Evolutionary conservation across 2,797 vertebrate genomes (phyloP).

Genomic region (Peromyscus melanophrys): DNA sequence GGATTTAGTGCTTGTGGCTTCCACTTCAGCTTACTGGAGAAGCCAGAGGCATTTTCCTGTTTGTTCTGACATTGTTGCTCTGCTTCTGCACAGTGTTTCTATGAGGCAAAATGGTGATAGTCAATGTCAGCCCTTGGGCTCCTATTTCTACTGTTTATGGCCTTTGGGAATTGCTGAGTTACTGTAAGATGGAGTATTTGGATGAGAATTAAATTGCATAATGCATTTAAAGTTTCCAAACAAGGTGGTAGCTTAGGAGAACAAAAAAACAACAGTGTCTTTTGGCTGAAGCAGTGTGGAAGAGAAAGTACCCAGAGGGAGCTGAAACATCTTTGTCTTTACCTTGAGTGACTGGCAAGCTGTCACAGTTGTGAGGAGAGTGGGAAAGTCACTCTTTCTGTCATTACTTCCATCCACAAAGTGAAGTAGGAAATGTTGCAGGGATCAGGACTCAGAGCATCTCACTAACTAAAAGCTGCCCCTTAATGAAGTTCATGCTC

Average conservation of each 20-base stretch:
- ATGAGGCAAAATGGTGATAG: neutral
- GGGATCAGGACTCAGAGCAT: neutral
- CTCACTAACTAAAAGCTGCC: neutral
- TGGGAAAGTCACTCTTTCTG: neutral
- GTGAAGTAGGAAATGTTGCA: neutral
- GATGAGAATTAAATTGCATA: neutral
- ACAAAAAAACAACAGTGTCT: neutral
- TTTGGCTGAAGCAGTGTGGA: neutral
- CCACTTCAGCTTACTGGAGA: neutral
- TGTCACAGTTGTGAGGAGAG: neutral
- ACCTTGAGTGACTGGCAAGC: neutral
- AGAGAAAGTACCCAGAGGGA: neutral
- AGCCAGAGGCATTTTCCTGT: neutral
- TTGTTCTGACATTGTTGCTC: neutral
- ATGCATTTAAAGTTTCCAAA: neutral
- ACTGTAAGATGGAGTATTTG: neutral
- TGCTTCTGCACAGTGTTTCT: neutral
- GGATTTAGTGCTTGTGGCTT: neutral
- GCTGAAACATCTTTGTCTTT: neutral
- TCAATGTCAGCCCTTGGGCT: neutral
- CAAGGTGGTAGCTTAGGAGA: neutral
- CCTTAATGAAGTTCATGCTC: neutral
- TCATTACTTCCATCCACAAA: neutral
- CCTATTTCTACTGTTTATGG: neutral
- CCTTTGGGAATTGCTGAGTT: neutral